These are phyloP conservation scores for Microtus pennsylvanicus DNA, from an alignment of 2,113 vertebrate genomes.

Conservation along the genomic window DNA sequence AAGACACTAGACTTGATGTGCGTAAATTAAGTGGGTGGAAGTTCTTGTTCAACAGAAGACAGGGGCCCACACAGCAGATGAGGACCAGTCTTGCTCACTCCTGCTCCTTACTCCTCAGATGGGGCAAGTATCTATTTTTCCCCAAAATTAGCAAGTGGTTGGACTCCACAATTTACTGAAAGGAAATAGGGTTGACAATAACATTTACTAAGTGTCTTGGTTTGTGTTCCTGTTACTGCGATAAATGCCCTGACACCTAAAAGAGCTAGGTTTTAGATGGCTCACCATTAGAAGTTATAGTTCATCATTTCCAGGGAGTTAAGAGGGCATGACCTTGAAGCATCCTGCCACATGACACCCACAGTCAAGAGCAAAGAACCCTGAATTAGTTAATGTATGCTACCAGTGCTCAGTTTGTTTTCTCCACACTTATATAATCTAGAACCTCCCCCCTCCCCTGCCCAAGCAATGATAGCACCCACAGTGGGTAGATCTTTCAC, in stretches of 20 bases:
- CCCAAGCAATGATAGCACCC: background rate
- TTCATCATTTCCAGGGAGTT: background rate
- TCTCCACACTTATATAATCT: background rate
- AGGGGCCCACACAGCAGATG: rapidly evolving
- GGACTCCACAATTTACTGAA: background rate
- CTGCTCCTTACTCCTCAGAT: background rate
- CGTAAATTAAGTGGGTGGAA: background rate
- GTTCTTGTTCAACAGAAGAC: background rate
- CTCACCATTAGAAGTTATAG: background rate
- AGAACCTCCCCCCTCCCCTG: too few relatives aligned
- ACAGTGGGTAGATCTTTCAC: background rate
- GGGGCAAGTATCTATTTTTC: background rate
- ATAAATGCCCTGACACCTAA: background rate
- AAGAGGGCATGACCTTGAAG: too few relatives aligned
- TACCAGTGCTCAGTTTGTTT: background rate
- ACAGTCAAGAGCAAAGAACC: background rate
- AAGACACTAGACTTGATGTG: too few relatives aligned
- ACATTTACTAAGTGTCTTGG: background rate
- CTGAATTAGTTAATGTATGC: background rate
- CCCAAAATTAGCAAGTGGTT: background rate
- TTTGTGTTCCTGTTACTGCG: background rate
- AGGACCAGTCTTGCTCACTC: background rate
- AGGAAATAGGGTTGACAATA: background rate
- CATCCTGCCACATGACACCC: background rate
- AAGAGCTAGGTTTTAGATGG: background rate